These are phyloP conservation scores for Drosophila kurseongensis DNA, from an alignment of 1,140 invertebrate genomes.

Conservation along the genomic window DNA sequence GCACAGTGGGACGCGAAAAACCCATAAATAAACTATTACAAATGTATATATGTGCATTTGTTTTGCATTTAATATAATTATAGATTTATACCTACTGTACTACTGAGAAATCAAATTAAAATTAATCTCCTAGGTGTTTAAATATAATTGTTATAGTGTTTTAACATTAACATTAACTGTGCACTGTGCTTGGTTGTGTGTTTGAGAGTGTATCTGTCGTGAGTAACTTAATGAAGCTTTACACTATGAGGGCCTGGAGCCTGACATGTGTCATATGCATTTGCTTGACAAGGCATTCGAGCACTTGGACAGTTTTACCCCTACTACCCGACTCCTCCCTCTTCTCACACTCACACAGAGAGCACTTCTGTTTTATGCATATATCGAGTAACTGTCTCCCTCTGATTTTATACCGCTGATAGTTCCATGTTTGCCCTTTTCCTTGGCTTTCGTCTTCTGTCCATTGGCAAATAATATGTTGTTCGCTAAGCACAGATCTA, in stretches of 20 bases:
- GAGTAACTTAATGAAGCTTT: constrained; percentile 67
- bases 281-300: constrained; percentile 58
- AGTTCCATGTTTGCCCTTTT: constrained; percentile 38
- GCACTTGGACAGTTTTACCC: constrained; percentile 37
- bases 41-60: too few relatives aligned
- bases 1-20: constrained; percentile 15
- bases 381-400: constrained; percentile 66
- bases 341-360: background rate
- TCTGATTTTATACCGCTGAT: constrained; percentile 65
- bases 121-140: too few relatives aligned
- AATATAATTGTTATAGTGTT: background rate
- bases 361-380: constrained; percentile 27
- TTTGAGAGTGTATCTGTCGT: constrained; percentile 22
- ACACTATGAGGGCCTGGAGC: constrained; percentile 42
- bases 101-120: too few relatives aligned
- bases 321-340: background rate
- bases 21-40: background rate
- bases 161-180: background rate
- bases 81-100: too few relatives aligned
- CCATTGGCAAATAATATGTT: constrained; percentile 37
- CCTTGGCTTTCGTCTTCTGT: constrained; percentile 16
- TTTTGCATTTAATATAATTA: too few relatives aligned
- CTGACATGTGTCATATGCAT: constrained; percentile 77
- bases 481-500: constrained; percentile 36
- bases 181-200: constrained; percentile 5